Evolutionary conservation across 2,113 vertebrate species (phyloP).

Genomic region (Furnarius figulus): DNA sequence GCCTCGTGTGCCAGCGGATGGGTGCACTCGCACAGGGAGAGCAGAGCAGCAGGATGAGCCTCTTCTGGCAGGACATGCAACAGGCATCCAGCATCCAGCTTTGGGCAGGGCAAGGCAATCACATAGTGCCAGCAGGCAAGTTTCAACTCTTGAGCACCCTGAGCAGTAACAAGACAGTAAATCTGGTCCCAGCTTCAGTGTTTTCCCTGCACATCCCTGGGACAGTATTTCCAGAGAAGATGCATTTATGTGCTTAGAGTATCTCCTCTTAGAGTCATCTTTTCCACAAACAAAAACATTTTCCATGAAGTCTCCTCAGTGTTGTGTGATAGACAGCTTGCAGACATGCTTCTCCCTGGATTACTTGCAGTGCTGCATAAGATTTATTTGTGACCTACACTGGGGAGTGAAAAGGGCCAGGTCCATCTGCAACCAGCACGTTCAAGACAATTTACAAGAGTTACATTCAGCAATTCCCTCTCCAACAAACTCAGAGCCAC

Average conservation of each 20-base stretch:
- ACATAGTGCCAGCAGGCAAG: not conserved
- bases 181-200: not conserved
- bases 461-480: not conserved
- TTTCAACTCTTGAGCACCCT: not conserved
- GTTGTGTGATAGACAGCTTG: not conserved
- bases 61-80: not conserved
- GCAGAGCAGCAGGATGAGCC: not conserved
- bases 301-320: not conserved
- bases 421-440: not conserved
- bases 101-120: not conserved
- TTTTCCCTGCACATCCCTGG: not conserved
- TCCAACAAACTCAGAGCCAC: not conserved
- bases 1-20: not conserved
- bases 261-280: not conserved
- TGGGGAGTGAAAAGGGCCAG: fast-evolving
- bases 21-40: not conserved
- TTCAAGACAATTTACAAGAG: not conserved
- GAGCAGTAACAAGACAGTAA: not conserved
- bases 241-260: not conserved
- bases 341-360: not conserved
- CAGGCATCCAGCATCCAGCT: not conserved
- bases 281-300: not conserved
- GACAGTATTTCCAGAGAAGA: not conserved
- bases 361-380: not conserved
- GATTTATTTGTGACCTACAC: not conserved